Evolutionary conservation across 2,888 invertebrate genomes (phyloP).

Genomic region (Nemurella pictetii): DNA sequence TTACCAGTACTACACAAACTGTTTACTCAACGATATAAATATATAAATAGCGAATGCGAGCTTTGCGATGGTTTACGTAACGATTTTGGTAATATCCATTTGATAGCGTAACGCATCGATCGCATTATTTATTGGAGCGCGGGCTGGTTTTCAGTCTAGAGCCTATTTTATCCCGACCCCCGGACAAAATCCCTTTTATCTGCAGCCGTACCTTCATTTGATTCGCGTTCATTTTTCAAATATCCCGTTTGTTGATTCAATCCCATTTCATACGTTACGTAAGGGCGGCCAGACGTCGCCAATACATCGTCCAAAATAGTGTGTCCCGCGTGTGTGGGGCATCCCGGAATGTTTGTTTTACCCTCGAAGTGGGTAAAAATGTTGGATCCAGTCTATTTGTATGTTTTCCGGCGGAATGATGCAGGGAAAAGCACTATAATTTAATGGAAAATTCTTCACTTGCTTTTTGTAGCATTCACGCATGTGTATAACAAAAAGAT

Average conservation of each 20-base stretch:
- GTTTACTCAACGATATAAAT: neutral
- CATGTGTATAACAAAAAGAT: neutral
- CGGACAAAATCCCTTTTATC: neutral
- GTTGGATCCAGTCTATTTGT: neutral
- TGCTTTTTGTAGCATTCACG: neutral
- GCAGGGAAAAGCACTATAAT: neutral
- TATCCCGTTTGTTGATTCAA: constrained; percentile 18
- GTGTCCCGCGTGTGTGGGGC: neutral
- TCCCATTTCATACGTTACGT: neutral
- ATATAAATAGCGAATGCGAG: too few species aligned
- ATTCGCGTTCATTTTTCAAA: constrained; percentile 8
- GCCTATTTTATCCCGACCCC: neutral
- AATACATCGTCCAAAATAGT: neutral
- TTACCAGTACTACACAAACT: neutral
- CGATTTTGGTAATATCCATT: neutral
- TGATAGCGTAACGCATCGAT: neutral
- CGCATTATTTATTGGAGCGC: neutral
- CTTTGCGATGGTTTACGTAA: neutral
- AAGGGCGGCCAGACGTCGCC: neutral
- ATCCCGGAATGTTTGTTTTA: constrained; percentile 19
- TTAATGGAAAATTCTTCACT: neutral
- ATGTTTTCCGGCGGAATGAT: neutral
- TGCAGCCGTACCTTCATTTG: neutral
- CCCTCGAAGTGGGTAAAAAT: constrained; percentile 17
- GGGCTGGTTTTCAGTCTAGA: neutral